phyloP scores from a whole-genome alignment of 2,888 invertebrate genomes.

The Cosmia pyralina region DNA sequence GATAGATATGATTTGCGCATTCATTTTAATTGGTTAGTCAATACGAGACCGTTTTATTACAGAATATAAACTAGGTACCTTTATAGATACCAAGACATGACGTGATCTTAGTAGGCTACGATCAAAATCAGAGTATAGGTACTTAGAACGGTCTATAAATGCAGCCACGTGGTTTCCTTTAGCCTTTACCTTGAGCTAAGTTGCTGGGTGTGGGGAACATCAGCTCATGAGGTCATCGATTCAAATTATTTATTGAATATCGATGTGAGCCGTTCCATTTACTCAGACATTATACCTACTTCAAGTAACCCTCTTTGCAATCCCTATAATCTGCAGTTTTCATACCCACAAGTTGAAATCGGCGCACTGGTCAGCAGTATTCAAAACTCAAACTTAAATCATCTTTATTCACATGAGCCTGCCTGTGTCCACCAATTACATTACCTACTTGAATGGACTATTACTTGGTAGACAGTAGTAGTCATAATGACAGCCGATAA shows the following conservation, averaged over 20 bases:
- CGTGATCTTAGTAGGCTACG: background rate
- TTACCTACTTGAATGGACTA: slow-evolving; percentile 13
- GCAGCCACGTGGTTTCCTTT: background rate
- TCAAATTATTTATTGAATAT: background rate
- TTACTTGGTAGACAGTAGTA: background rate
- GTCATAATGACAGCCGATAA: slow-evolving; percentile 12
- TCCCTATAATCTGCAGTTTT: background rate
- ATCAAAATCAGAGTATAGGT: background rate
- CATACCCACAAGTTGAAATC: background rate
- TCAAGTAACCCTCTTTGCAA: slow-evolving; percentile 2
- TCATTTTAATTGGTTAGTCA: slow-evolving; percentile 14
- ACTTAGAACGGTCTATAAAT: background rate
- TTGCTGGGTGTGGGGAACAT: no score
- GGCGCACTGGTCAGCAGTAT: background rate
- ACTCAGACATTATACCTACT: background rate
- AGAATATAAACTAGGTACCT: background rate
- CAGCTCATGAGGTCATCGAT: background rate
- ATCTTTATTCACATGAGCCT: background rate
- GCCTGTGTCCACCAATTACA: background rate
- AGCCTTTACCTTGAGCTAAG: background rate
- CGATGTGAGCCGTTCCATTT: background rate
- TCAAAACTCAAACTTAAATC: background rate
- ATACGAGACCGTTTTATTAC: background rate
- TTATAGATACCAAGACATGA: background rate
- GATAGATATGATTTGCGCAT: slow-evolving; percentile 18